These are phyloP conservation scores for Styela clava DNA, from an alignment of 23 tunicate genomes.

Conservation along the genomic window DNA sequence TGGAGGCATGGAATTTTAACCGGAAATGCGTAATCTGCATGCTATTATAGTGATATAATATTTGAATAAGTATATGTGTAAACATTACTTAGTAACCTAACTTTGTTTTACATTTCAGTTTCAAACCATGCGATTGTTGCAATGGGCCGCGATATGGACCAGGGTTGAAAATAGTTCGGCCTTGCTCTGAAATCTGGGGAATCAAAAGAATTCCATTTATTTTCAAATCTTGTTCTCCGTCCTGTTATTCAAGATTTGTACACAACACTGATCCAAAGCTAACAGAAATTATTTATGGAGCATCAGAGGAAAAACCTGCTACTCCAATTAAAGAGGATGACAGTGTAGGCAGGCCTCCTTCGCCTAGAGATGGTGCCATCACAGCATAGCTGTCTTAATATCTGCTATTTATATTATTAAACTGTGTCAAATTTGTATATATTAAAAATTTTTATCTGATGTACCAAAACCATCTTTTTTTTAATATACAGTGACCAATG, in stretches of 20 bases:
- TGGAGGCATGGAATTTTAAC: no score
- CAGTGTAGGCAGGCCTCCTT: slow-evolving; percentile 14
- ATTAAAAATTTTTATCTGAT: no score
- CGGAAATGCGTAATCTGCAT: no score
- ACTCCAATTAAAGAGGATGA: slow-evolving; percentile 9
- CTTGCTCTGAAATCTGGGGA: slow-evolving; percentile 78
- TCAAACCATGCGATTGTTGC: slow-evolving; percentile 70
- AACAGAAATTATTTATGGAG: slow-evolving; percentile 67
- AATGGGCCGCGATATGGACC: slow-evolving; percentile 66
- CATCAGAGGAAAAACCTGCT: neutral
- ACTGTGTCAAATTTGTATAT: no score
- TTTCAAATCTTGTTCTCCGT: slow-evolving; percentile 69
- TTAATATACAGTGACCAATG: no score
- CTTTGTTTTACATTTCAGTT: slow-evolving; percentile 32
- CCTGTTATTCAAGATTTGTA: slow-evolving; percentile 52
- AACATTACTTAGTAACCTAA: neutral
- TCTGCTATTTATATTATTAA: no score
- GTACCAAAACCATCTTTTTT: no score
- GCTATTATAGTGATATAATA: no score
- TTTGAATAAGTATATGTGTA: neutral
- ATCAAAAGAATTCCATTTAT: slow-evolving; percentile 66
- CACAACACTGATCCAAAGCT: slow-evolving; percentile 65
- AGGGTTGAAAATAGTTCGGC: slow-evolving; percentile 72
- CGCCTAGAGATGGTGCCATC: slow-evolving; percentile 23
- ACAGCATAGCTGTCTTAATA: slow-evolving; percentile 1